Evolutionary conservation across 2,888 invertebrate genomes (phyloP).

Genomic region (Caenorhabditis uteleia): DNA sequence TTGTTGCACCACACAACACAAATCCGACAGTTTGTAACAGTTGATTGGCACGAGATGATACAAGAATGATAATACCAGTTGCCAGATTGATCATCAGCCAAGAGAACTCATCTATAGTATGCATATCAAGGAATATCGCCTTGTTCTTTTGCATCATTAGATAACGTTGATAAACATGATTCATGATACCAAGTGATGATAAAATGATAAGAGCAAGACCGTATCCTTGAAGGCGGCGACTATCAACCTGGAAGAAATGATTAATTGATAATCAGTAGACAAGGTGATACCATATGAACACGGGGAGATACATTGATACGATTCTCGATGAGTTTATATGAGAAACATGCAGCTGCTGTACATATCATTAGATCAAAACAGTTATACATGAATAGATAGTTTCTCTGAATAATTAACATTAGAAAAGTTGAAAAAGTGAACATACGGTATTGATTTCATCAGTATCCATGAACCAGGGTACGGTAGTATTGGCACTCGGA

Average conservation of each 20-base stretch:
- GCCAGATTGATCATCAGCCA: constrained; percentile 35
- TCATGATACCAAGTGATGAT: constrained; percentile 13
- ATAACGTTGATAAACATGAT: constrained; percentile 30
- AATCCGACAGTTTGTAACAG: constrained; percentile 19
- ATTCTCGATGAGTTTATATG: constrained; percentile 27
- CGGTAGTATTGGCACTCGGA: constrained; percentile 9
- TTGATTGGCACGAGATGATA: constrained; percentile 19
- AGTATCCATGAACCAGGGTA: constrained; percentile 11
- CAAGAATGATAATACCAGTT: constrained; percentile 16
- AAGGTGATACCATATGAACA: constrained; percentile 29
- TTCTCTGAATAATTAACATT: constrained; percentile 14
- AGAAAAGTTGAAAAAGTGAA: neutral
- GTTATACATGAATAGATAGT: constrained; percentile 24
- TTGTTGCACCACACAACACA: constrained; percentile 24
- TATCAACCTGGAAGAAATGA: constrained; percentile 24
- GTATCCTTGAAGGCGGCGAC: constrained; percentile 24
- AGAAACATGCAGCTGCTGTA: constrained; percentile 25
- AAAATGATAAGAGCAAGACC: constrained; percentile 27
- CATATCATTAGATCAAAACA: constrained; percentile 29
- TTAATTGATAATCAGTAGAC: no score
- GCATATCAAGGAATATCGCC: constrained; percentile 34
- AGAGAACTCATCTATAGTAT: constrained; percentile 37
- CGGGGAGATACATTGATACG: constrained; percentile 27
- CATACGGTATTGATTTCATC: constrained; percentile 31
- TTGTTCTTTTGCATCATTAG: constrained; percentile 27